phyloP scores from a whole-genome alignment of 2,797 vertebrate genomes.

The Falco columbarius region DNA sequence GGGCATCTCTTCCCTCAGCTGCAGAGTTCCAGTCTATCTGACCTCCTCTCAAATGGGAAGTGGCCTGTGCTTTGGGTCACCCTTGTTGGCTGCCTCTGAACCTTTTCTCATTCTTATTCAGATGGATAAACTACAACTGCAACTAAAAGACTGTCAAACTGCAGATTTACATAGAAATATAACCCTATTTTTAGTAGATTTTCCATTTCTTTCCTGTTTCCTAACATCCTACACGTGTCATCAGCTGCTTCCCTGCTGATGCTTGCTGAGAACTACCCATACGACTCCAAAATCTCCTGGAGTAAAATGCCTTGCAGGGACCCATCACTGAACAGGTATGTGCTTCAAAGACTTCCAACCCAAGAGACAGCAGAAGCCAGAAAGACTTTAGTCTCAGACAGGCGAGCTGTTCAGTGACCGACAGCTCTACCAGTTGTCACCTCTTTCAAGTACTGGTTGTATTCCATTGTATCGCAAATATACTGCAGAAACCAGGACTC shows the following conservation, averaged over 20 bases:
- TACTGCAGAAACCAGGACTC: not conserved
- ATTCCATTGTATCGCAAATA: not conserved
- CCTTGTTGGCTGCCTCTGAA: not conserved
- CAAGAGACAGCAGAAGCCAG: not conserved
- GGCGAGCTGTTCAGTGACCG: not conserved
- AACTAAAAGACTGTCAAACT: not conserved
- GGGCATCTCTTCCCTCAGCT: not conserved
- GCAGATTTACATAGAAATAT: not conserved
- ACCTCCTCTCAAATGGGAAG: not conserved
- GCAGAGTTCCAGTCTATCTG: not conserved
- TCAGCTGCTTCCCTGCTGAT: not conserved
- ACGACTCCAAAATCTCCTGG: not conserved
- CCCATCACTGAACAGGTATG: not conserved
- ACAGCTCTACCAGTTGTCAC: not conserved
- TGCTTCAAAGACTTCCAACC: not conserved
- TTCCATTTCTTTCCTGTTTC: not conserved
- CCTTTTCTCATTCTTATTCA: not conserved
- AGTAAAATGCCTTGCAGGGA: not conserved
- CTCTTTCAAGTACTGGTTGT: not conserved
- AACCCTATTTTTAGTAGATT: not conserved
- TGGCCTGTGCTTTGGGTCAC: not conserved
- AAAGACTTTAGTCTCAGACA: too few relatives aligned
- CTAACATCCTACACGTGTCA: not conserved
- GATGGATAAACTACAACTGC: not conserved
- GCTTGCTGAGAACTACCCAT: not conserved